Evolutionary conservation across 64 coral and sea anemone genomes (phyloP).

Genomic region (Dendronephthya gigantea): DNA sequence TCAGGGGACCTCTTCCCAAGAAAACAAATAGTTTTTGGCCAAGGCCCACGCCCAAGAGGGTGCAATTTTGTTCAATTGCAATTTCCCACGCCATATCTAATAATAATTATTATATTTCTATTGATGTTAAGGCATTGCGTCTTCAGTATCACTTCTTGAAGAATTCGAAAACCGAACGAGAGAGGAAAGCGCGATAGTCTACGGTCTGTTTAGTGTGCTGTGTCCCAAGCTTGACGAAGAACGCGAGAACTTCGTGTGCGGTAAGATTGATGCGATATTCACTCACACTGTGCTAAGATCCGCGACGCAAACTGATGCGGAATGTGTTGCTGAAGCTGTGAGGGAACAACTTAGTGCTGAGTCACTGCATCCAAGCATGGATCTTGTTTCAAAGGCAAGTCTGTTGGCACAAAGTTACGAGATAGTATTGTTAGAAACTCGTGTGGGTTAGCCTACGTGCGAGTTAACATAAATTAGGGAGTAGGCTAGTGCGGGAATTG

Average conservation of each 20-base stretch:
- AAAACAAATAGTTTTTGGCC: too few relatives aligned
- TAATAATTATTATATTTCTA: background rate
- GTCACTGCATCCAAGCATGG: constrained; percentile 57
- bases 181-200: constrained; percentile 77
- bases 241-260: constrained; percentile 50
- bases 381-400: constrained; percentile 60
- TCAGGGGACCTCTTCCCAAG: too few relatives aligned
- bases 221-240: constrained; percentile 47
- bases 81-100: too few relatives aligned
- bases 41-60: too few relatives aligned
- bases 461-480: background rate
- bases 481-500: too few relatives aligned
- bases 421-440: background rate
- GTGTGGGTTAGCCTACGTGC: background rate
- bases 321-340: constrained; percentile 50
- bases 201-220: constrained; percentile 55
- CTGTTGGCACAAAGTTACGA: background rate
- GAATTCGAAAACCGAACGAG: constrained; percentile 68
- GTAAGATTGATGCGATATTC: constrained; percentile 56
- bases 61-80: too few relatives aligned
- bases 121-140: background rate
- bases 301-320: constrained; percentile 30
- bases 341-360: constrained; percentile 60
- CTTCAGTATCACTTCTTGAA: constrained; percentile 57
- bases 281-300: constrained; percentile 78